Evolutionary conservation across 2,113 vertebrate species (phyloP), one percentile per base, ranked within the genome.

Genomic region (Cyanoderma ruficeps): DNA sequence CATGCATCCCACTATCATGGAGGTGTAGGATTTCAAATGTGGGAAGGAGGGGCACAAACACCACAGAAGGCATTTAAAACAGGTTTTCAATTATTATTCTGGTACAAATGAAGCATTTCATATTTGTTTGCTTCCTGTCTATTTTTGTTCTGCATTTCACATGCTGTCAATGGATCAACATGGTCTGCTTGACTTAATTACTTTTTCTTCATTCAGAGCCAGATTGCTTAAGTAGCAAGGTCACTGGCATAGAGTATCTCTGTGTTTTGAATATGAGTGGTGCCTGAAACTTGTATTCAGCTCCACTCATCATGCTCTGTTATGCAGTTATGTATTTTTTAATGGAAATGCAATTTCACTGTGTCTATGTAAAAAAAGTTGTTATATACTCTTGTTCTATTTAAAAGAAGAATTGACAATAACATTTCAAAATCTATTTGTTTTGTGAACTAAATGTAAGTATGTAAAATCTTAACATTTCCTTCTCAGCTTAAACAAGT

Each of bases 151-250:
- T 65, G 22, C 60, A 10, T 71, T 90, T 92, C 68, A 83, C 55
- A 61, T 77, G 46, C 46, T 90, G 70, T 88, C 67, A 68, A 35
- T 52, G 44, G 39, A 93, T 87, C 69, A 80, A 50, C 47, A 55
- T 28, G 16, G 16, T 76, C 65, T 93, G 49, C 61, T 53, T 89
- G 27, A 64, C 31, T 88, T 56, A 31, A 83, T 79, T 96, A 80
- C 25, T 77, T 65, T 49, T 76, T 49, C 60, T 52, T 39, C 35
- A 60, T 81, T 93, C 42, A 37, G 61, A 89, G 61, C 6, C 82
- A 91, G 65, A 83, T 69, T 95, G 82, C 59, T 91, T 53, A 95
- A 89, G 64, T 44, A 67, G 55, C 65, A 92, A 35, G 79, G 78
- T 75, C 69, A 77, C 42, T 83, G 86, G 76, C 49, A 85, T 31